phyloP scores from a whole-genome alignment of 2,113 vertebrate genomes.

The Talpa occidentalis region DNA sequence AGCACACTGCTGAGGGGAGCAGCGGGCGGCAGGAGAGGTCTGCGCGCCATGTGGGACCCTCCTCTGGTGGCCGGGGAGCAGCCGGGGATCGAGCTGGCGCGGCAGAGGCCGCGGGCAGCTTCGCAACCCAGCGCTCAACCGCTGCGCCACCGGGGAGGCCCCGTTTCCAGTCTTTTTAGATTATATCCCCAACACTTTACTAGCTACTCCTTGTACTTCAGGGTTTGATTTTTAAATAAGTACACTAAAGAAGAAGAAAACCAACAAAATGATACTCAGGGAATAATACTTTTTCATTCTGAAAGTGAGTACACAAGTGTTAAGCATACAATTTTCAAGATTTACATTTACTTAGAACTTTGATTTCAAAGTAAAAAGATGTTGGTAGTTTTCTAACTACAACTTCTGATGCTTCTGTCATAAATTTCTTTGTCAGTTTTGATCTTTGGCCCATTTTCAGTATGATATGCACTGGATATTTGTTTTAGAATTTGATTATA shows the following conservation, averaged over 20 bases:
- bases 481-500: not conserved
- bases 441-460: not conserved
- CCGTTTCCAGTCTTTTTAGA: not conserved
- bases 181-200: not conserved
- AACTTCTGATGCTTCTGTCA: not conserved
- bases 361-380: conserved; percentile 33
- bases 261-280: not conserved
- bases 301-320: not conserved
- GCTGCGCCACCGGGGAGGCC: no score
- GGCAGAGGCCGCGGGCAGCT: no score
- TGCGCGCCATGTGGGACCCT: no score
- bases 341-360: not conserved
- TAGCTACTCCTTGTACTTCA: not conserved
- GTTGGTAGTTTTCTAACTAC: not conserved
- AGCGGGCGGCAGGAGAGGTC: no score
- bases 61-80: no score
- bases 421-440: conserved; percentile 35
- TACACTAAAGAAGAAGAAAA: not conserved
- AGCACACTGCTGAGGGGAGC: no score
- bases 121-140: no score
- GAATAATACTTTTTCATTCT: conserved; percentile 1
- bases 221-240: not conserved
- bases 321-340: conserved; percentile 28
- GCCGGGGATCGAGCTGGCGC: no score
- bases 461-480: not conserved